A percentile compares a stretch with the other conserved stretches of the same genome.
phyloP scores from a whole-genome alignment of 2,113 vertebrate species.

The Otocyon megalotis region DNA sequence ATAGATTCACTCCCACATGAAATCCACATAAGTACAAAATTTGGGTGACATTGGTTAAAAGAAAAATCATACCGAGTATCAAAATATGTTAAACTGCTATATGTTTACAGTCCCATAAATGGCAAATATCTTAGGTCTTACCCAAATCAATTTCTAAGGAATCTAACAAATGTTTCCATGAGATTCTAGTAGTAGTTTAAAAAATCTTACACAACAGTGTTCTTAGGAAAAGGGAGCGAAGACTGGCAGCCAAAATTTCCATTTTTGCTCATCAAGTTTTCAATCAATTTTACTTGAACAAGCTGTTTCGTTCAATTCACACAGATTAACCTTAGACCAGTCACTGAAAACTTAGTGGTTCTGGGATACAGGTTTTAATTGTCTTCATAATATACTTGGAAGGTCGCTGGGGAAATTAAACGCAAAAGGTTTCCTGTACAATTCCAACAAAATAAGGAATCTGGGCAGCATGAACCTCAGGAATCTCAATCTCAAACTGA shows the following conservation, averaged over 20 bases:
- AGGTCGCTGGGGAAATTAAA: not conserved
- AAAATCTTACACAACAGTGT: not conserved
- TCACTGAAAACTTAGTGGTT: slow-evolving; percentile 7
- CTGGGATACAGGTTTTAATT: slow-evolving; percentile 50
- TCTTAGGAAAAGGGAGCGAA: not conserved
- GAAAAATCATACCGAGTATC: slow-evolving; percentile 53
- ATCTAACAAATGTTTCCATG: not conserved
- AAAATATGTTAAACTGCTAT: slow-evolving; percentile 49
- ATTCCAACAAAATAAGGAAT: not conserved
- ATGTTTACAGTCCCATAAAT: slow-evolving; percentile 38
- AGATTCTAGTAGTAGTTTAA: not conserved
- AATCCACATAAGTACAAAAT: slow-evolving; percentile 39
- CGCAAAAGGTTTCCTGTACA: not conserved
- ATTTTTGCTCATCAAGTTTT: slow-evolving; percentile 50
- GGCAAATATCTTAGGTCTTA: slow-evolving; percentile 29
- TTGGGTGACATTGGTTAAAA: slow-evolving; percentile 24
- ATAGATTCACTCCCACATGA: slow-evolving; percentile 61
- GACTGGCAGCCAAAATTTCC: not conserved
- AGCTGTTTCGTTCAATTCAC: slow-evolving; percentile 47
- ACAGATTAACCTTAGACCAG: slow-evolving; percentile 48
- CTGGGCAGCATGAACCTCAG: rapidly evolving
- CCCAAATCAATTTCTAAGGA: not conserved
- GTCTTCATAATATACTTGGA: slow-evolving; percentile 58
- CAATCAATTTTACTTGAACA: slow-evolving; percentile 54
- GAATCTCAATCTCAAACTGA: not conserved